These are phyloP conservation scores for Suricata suricatta DNA, from an alignment of 2,113 vertebrate species.

Conservation along the genomic window DNA sequence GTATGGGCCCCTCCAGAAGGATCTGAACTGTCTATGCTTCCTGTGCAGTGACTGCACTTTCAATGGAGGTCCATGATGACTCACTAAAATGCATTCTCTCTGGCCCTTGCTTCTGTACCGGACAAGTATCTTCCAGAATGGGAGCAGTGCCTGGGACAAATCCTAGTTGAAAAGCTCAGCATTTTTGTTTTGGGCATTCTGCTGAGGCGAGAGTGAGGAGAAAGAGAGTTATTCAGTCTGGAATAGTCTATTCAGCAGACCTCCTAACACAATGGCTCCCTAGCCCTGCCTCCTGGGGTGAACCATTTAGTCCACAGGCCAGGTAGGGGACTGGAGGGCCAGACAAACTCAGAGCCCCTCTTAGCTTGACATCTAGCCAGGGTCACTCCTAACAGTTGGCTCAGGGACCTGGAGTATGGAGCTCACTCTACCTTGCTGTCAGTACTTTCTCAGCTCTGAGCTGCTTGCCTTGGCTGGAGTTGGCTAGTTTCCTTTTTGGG, in stretches of 20 bases:
- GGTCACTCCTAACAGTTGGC: neutral
- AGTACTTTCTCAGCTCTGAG: neutral
- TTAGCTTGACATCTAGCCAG: neutral
- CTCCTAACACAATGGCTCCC: neutral
- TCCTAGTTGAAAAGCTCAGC: neutral
- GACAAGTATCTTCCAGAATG: too few species aligned
- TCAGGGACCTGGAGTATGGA: neutral
- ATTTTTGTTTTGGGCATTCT: neutral
- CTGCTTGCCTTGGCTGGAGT: neutral
- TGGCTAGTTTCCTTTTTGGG: fast-evolving
- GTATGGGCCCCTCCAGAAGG: fast-evolving
- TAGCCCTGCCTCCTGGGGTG: fast-evolving
- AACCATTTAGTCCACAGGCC: neutral
- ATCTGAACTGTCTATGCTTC: neutral
- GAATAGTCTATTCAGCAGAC: neutral
- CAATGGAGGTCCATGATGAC: neutral
- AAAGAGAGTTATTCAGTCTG: neutral
- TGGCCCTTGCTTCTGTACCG: neutral
- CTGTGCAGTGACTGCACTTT: neutral
- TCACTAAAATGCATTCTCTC: fast-evolving
- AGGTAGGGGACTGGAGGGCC: neutral
- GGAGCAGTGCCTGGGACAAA: neutral
- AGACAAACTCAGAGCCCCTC: too few species aligned
- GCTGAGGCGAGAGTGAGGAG: neutral
- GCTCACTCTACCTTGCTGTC: neutral